A percentile compares a stretch with the other conserved stretches of the same genome.
phyloP scores from a whole-genome alignment of 2,797 vertebrate genomes.

The Holocentrus rufus region DNA sequence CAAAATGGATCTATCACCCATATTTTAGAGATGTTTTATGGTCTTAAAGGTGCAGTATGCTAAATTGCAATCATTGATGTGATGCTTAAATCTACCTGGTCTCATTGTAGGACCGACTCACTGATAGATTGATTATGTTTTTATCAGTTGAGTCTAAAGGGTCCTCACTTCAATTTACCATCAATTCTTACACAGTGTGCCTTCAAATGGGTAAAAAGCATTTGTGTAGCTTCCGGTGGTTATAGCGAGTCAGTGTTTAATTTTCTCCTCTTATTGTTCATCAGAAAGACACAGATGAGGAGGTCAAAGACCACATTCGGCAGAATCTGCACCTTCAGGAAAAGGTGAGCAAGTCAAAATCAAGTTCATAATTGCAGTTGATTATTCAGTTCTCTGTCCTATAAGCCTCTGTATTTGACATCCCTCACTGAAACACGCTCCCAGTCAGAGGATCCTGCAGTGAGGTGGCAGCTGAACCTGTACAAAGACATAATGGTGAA shows the following conservation, averaged over 20 bases:
- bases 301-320: conserved; percentile 94
- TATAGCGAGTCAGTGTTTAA: not conserved
- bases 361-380: not conserved
- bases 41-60: not conserved
- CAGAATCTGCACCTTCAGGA: conserved; percentile 95
- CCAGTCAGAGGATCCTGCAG: conserved; percentile 97
- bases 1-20: not conserved
- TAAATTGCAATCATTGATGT: too few species aligned
- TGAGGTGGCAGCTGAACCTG: conserved; percentile 97
- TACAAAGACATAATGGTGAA: conserved; percentile 92
- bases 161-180: too few species aligned
- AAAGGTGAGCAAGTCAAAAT: conserved; percentile 83
- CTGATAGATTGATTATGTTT: too few species aligned
- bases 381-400: not conserved
- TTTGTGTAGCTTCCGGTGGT: too few species aligned
- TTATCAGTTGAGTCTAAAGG: too few species aligned
- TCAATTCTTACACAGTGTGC: too few species aligned
- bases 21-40: not conserved
- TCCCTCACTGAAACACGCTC: not conserved
- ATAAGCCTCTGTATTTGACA: not conserved
- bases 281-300: conserved; percentile 97
- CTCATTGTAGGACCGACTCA: too few species aligned
- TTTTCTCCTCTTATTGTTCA: conserved; percentile 43
- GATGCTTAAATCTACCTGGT: too few species aligned
- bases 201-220: too few species aligned